Evolutionary conservation across 2,888 invertebrate genomes (phyloP).

Genomic region (Creontiades dilutus): DNA sequence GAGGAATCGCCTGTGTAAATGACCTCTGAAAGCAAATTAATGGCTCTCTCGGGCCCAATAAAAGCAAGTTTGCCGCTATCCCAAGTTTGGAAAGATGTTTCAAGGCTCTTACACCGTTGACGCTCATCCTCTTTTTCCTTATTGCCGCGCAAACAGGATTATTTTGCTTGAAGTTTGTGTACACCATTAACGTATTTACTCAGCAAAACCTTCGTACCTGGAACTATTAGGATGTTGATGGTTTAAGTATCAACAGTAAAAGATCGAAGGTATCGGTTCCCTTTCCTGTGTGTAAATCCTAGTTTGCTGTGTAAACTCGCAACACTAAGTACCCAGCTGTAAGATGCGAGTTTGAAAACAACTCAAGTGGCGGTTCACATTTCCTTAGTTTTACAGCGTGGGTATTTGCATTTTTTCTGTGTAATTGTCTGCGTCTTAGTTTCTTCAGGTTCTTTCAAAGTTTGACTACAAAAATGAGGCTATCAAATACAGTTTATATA

Average conservation of each 20-base stretch:
- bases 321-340: too few species aligned
- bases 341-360: too few species aligned
- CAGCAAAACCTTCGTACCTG: background rate
- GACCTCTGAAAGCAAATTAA: background rate
- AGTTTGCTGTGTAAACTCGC: too few species aligned
- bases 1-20: background rate
- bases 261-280: too few species aligned
- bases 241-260: background rate
- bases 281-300: too few species aligned
- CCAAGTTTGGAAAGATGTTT: constrained; percentile 1
- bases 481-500: too few species aligned
- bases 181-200: background rate
- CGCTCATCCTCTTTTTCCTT: constrained; percentile 9
- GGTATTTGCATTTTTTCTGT: too few species aligned
- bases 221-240: background rate
- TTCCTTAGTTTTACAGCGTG: too few species aligned
- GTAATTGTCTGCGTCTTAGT: too few species aligned
- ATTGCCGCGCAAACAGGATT: background rate
- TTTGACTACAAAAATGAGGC: too few species aligned
- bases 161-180: background rate
- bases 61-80: background rate
- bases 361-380: too few species aligned
- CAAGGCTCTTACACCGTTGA: constrained; percentile 1
- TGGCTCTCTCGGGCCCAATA: background rate
- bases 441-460: too few species aligned